Base-by-base conservation (phyloP, 2,113 vertebrate species). In the Microtus montanus region DNA sequence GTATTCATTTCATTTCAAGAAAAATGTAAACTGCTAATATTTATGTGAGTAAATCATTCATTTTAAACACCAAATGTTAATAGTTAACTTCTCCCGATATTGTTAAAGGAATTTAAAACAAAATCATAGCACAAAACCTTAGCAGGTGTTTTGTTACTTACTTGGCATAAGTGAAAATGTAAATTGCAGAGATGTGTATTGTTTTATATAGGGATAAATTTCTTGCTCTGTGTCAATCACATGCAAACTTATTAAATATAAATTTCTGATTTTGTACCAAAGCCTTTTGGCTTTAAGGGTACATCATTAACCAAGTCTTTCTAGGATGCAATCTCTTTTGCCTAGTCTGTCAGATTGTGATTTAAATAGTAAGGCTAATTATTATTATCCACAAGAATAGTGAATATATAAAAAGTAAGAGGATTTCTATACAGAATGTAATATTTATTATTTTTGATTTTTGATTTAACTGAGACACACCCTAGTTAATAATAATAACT, bases 401-500 rank as follows among this genome's bases (percentile, higher is more conserved):
- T 96, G 89, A 97, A 94, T 94, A 91, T 74, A 68, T 90, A 71
- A 95, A 79, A 78, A 77, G 1, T 78, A 64, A 89, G 66, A 78
- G 68, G 66, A 82, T 41, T 80, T 84, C 77, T 58, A 97, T 95
- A 92, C 14, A 84, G 87, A 97, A 96, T 41, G 95, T 88, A 97
- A 91, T 58, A 94, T 95, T 96, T 82, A 94, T 85, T 97, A 95
- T 96, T 90, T 96, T 89, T 97, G 63, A 95, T 96, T 90, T 96
- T 89, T 97, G 63, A 97, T 80, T 89, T 87, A 97, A 80, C 93
- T 95, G 89, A 93, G 97, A 95, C 85, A 98, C 96, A 97, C 94
- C 97, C 93, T 95, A 94, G 97, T 97, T 95, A 96, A 93, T 94
- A 96, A 96, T 77, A 87, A 54, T 82, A 96, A 54, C 6, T 75